These are phyloP conservation scores for Laticauda colubrina DNA, from an alignment of 2,113 vertebrate genomes.

Conservation along the genomic window DNA sequence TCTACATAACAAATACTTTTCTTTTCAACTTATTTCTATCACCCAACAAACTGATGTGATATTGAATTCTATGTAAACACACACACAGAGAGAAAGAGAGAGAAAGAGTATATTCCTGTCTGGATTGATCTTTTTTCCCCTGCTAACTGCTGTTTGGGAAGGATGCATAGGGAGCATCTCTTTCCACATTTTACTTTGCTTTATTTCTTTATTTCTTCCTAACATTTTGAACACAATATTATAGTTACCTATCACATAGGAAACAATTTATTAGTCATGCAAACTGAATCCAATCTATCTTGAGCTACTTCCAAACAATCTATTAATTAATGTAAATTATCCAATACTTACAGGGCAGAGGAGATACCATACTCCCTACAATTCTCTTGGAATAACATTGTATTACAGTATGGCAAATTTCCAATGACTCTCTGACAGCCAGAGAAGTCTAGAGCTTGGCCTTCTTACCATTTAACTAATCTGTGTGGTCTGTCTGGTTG, in stretches of 20 bases:
- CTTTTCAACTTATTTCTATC: background rate
- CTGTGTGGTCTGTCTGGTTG: background rate
- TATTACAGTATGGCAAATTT: background rate
- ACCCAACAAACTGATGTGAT: background rate
- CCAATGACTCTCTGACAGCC: background rate
- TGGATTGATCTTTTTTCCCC: background rate
- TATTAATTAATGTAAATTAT: background rate
- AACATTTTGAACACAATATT: background rate
- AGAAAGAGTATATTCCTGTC: background rate
- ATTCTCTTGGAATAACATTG: background rate
- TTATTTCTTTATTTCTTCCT: background rate
- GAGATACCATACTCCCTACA: background rate
- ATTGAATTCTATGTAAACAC: background rate
- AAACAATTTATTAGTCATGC: background rate
- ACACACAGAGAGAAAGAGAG: too few relatives aligned
- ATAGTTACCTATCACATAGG: background rate
- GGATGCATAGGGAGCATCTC: background rate
- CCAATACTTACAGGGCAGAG: background rate
- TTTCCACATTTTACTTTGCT: background rate
- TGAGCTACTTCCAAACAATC: background rate
- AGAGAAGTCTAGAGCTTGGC: background rate
- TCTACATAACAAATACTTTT: background rate
- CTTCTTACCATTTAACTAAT: background rate
- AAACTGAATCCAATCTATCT: background rate
- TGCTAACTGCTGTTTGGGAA: background rate